Conservation (phyloP, 2,113 vertebrate species). For the Anhinga rufa region DNA sequence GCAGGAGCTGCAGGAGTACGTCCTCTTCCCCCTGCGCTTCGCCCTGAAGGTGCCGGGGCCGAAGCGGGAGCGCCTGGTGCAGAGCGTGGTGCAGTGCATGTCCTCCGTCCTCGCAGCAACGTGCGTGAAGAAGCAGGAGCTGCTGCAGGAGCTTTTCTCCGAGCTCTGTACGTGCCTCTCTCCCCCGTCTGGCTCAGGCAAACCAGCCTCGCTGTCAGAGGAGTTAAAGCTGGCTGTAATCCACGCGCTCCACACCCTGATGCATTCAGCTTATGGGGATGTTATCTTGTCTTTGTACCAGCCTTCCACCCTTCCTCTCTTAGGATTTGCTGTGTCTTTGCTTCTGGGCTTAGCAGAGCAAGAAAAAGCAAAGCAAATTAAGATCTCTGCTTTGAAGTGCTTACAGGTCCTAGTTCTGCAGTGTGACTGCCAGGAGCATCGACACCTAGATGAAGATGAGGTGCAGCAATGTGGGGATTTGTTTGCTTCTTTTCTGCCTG, state of each 20-base stretch:
- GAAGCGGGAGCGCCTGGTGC: constrained; percentile 77
- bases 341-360: constrained; percentile 82
- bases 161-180: constrained; percentile 88
- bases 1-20: constrained; percentile 91
- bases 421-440: constrained; percentile 79
- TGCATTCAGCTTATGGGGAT: constrained; percentile 83
- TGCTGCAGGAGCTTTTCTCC: constrained; percentile 82
- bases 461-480: constrained; percentile 68
- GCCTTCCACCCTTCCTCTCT: constrained; percentile 78
- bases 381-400: constrained; percentile 79
- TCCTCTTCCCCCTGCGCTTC: constrained; percentile 91
- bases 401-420: constrained; percentile 80
- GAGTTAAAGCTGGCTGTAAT: constrained; percentile 83
- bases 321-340: constrained; percentile 86
- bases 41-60: constrained; percentile 79
- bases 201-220: constrained; percentile 72
- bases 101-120: constrained; percentile 79
- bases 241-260: constrained; percentile 75
- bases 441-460: constrained; percentile 44
- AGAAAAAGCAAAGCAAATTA: constrained; percentile 81
- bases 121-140: constrained; percentile 78
- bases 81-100: constrained; percentile 79
- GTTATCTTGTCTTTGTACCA: constrained; percentile 79
- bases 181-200: constrained; percentile 66
- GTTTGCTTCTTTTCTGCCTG: constrained; percentile 90